Conservation (phyloP, 2,113 vertebrate species). For the Caranx ignobilis region DNA sequence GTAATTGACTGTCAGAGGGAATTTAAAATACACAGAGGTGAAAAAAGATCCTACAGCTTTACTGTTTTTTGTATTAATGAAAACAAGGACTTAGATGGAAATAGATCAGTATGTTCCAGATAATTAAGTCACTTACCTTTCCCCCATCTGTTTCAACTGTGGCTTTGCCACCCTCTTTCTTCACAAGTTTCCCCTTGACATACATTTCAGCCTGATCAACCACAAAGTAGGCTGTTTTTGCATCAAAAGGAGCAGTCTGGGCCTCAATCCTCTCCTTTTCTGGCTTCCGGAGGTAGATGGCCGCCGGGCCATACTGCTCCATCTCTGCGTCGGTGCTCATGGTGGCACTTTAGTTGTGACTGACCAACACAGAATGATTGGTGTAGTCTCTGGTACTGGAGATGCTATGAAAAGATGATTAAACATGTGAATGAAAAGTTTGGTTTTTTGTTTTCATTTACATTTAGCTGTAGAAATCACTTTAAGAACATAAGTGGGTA, state of each 20-base stretch:
- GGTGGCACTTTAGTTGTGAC: conserved; percentile 44
- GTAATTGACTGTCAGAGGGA: not conserved
- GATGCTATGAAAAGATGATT: conserved; percentile 16
- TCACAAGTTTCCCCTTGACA: conserved; percentile 66
- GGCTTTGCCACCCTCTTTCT: conserved; percentile 74
- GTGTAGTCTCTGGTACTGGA: not conserved
- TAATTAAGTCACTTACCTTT: conserved; percentile 45
- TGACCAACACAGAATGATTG: not conserved
- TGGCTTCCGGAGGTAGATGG: conserved; percentile 72
- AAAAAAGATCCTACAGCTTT: not conserved
- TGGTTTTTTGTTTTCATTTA: not conserved
- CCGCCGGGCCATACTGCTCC: conserved; percentile 65
- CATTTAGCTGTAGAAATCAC: not conserved
- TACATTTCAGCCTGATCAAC: conserved; percentile 59
- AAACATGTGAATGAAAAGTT: not conserved
- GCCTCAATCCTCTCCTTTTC: conserved; percentile 75
- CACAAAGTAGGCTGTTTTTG: conserved; percentile 72
- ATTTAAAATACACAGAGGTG: too few relatives aligned
- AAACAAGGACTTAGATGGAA: too few relatives aligned
- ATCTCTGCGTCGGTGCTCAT: conserved; percentile 78
- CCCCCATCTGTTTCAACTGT: conserved; percentile 57
- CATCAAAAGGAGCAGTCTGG: conserved; percentile 71
- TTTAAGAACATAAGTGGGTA: not conserved
- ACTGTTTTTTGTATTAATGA: too few relatives aligned
- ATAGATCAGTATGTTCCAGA: too few relatives aligned